Base-by-base conservation (phyloP, 2,888 invertebrate species). In the Agrochola lota region DNA sequence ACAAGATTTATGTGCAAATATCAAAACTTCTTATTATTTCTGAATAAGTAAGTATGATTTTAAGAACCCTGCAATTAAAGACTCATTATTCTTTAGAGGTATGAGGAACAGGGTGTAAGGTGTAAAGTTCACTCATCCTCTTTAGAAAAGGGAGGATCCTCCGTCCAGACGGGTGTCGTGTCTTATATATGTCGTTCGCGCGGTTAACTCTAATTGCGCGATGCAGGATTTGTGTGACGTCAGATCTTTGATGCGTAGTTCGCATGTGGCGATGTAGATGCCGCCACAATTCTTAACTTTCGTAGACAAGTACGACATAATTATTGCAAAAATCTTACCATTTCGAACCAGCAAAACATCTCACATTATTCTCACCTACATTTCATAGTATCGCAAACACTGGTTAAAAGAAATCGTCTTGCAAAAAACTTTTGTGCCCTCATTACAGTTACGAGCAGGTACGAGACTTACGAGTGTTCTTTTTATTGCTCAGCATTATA, bases 401-500 rank as follows among this genome's bases (percentile, higher is more conserved):
- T 20, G 35, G 57, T 40, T 59, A 75, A 78, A 81, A 81, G 78
- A 81, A 82, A 80, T 84, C 79, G 71, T 75, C 55, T 79, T 60
- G 46, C 57, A 71, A 81, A 59, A 80, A 68, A 35, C 23, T 80
- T 80, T 75, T 83, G 77, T 77, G 74, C 71, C 62, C 66, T 23
- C 81, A 82, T 82, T 81, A 84, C 67, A 57, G 69, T 74, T 72
- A 74, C 49, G 64, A 67, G 59, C 4, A 35, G 35, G 35, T 52
- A 35, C 60, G 60, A n/a, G n/a, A 60, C n/a, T 9, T 20, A 69
- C n/a, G 70, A 66, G 64, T 64, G 75, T 85, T 60, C 76, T 73
- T 82, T 83, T 84, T 83, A 88, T 75, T 69, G 70, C 66, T 63
- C 30, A 62, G 71, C 55, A 64, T 79, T 57, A 74, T 68, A 64